Evolutionary conservation across 2,888 invertebrate genomes (phyloP).

Genomic region (Hanleya hanleyi): DNA sequence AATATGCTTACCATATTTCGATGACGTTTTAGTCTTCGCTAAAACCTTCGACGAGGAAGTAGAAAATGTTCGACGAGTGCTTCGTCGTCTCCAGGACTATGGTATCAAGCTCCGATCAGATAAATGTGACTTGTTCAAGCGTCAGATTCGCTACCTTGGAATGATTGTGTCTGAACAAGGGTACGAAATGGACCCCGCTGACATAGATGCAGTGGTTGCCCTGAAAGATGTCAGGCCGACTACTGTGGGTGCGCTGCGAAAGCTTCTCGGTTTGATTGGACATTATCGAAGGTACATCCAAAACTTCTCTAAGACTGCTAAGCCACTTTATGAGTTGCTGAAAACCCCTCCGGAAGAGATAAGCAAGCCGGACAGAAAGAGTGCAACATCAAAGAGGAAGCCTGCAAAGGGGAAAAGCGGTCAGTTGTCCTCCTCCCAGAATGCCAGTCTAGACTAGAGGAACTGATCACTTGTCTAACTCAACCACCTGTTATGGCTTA

Average conservation of each 20-base stretch:
- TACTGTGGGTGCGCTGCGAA: constrained; percentile 9
- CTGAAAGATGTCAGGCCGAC: not conserved
- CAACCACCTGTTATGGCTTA: constrained; percentile 27
- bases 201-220: not conserved
- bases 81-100: not conserved
- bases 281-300: too few relatives aligned
- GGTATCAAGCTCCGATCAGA: not conserved
- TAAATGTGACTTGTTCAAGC: constrained; percentile 4
- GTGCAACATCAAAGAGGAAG: too few relatives aligned
- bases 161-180: not conserved
- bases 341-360: constrained; percentile 8
- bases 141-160: constrained; percentile 6
- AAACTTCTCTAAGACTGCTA: too few relatives aligned
- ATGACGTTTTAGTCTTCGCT: constrained; percentile 13
- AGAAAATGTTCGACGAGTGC: constrained; percentile 4
- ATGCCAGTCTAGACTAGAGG: constrained; percentile 19
- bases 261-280: constrained; percentile 14
- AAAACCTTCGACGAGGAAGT: constrained; percentile 15
- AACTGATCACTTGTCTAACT: constrained; percentile 8
- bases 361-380: too few relatives aligned
- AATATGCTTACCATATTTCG: constrained; percentile 19
- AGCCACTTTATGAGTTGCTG: constrained; percentile 12
- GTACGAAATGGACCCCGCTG: not conserved
- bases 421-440: not conserved
- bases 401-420: constrained; percentile 19